These are phyloP conservation scores for Rhegmatorhina hoffmannsi DNA, from an alignment of 2,113 vertebrate species.

Conservation along the genomic window DNA sequence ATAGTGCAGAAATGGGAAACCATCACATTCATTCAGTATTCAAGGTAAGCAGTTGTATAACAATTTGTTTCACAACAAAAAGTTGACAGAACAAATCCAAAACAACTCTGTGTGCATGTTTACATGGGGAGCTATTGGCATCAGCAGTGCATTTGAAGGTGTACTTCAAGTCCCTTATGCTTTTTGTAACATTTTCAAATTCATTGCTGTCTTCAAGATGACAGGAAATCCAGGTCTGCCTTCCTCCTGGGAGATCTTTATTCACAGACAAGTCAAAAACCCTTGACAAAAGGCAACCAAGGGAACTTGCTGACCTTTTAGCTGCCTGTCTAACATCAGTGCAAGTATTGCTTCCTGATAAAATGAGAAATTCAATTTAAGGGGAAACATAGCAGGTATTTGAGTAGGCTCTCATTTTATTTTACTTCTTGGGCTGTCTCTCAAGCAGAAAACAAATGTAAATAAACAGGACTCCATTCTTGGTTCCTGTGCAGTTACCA, in stretches of 20 bases:
- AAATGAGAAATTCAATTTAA: conserved; percentile 86
- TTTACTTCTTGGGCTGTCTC: conserved; percentile 77
- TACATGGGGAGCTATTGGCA: conserved; percentile 82
- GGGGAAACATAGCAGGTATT: conserved; percentile 76
- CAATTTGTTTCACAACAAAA: conserved; percentile 86
- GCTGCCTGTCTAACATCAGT: conserved; percentile 86
- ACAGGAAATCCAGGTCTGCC: conserved; percentile 84
- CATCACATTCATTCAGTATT: conserved; percentile 76
- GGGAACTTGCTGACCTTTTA: conserved; percentile 87
- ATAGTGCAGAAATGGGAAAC: conserved; percentile 30
- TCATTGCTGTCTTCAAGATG: conserved; percentile 84
- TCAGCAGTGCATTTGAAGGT: conserved; percentile 77
- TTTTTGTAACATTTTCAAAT: conserved; percentile 91
- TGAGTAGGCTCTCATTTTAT: conserved; percentile 79
- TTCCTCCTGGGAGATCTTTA: conserved; percentile 85
- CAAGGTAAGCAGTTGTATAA: conserved; percentile 73
- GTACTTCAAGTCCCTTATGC: conserved; percentile 84
- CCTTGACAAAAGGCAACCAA: conserved; percentile 87
- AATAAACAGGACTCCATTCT: conserved; percentile 72
- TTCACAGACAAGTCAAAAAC: conserved; percentile 89
- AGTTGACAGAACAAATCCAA: conserved; percentile 87
- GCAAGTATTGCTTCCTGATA: conserved; percentile 85
- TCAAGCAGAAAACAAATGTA: conserved; percentile 80
- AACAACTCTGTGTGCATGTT: conserved; percentile 84
- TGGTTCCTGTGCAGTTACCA: conserved; percentile 40